A percentile compares a stretch with the other conserved stretches of the same genome.
These are phyloP conservation scores for Aphyosemion australe DNA, from an alignment of 2,113 vertebrate genomes.

Conservation along the genomic window DNA sequence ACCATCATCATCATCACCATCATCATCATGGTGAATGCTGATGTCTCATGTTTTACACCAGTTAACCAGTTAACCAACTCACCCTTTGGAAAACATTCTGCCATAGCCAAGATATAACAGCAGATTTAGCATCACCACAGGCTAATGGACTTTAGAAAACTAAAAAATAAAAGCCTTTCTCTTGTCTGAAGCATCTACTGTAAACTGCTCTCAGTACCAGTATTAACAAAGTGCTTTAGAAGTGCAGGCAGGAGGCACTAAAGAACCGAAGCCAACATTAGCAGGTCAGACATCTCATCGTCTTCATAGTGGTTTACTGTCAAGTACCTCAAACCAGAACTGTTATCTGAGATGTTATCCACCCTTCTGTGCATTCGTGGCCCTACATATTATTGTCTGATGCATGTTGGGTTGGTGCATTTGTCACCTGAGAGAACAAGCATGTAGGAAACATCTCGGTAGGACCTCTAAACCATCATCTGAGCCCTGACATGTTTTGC, in stretches of 20 bases:
- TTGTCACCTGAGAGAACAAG: background rate
- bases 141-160: conserved; percentile 2
- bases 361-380: background rate
- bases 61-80: background rate
- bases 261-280: conserved; percentile 1
- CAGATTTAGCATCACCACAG: background rate
- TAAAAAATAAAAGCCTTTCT: background rate
- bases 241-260: conserved; percentile 5
- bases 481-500: background rate
- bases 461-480: background rate
- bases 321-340: conserved; percentile 8
- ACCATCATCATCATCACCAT: no score
- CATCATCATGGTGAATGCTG: no score
- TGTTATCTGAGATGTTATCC: background rate
- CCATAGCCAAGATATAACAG: background rate
- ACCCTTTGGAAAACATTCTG: background rate
- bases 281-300: background rate
- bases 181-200: background rate
- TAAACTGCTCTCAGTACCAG: conserved; percentile 3
- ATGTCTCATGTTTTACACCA: no score
- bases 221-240: conserved; percentile 3
- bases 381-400: background rate
- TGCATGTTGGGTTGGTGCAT: background rate
- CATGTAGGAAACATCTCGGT: background rate
- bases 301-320: background rate